Evolutionary conservation across 2,888 invertebrate genomes (phyloP), one percentile per base, ranked within the genome.

Genomic region (Troides aeacus): DNA sequence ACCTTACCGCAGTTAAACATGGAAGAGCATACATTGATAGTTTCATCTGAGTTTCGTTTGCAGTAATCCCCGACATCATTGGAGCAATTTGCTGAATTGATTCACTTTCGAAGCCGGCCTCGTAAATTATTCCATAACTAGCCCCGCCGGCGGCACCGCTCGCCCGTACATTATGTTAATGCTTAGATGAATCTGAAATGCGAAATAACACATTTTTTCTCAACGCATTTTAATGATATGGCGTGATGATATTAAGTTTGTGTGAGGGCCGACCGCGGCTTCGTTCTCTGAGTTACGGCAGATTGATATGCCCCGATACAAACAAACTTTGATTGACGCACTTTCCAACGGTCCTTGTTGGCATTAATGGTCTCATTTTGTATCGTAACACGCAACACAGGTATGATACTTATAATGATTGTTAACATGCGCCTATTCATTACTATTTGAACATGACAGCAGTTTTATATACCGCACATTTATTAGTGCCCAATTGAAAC

Each of bases 61-160:
- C 46, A 36, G 5, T 69, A 69, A 69, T 69, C 62, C 53, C 70
- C 24, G 66, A 66, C 53, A 70, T 70, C 66, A 70, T 63, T 63
- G 66, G 36, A n/a, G 70, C 66, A 74, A 76, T 75, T 75, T 74
- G 70, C 72, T 63, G 73, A 71, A 73, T 74, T 72, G 74, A 74
- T 74, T 72, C 74, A 71, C 71, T 75, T 71, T 72, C 64, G 50
- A 36, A 62, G 57, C 36, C 46, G 39, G 21, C 62, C 70, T 70
- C 70, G 70, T 70, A 66, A 70, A 70, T 70, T 66, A 70, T n/a
- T 50, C 30, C 39, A 63, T 60, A 70, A 70, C 70, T 70, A 70
- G 66, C 66, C 63, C 50, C 66, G 70, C 70, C 70, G 39, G 58
- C 66, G 70, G 70, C 70, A 57, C 18, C 46, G 39, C 59, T 66